Evolutionary conservation across 1,140 invertebrate genomes (phyloP), one percentile per base, ranked within the genome.

Genomic region (Macrotrachela quadricornifera): DNA sequence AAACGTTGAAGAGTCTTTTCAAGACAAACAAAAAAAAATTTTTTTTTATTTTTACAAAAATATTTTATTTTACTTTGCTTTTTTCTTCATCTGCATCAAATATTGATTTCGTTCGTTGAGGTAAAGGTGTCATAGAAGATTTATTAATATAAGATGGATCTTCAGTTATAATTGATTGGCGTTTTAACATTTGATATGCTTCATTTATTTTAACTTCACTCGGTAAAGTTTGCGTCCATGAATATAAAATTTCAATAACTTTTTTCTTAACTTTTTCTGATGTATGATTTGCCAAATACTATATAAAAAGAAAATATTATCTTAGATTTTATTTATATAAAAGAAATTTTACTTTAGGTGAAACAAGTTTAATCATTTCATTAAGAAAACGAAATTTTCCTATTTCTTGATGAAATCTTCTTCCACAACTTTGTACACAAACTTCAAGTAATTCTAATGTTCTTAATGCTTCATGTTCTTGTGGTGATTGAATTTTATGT

Each of bases 351-450:
- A 73, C 72, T 61, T 95, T 95, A 16, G 88, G 87, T 0, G 88
- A 94, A 3, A 96, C 82, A 36, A 96, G 71, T 67, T 90, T 86
- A 49, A 96, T 94, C 70, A 96, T 79, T 73, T 95, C 87, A 73
- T 97, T 96, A 4, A 97, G 73, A 67, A 96, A 95, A 47, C 71
- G 74, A 70, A 92, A 95, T 71, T 94, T 94, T 50, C 84, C 85
- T 52, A 94, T 78, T 77, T 95, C 88, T 46, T 80, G 76, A 63
- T 84, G 83, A 67, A 95, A 91, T 57, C 73, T 67, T 21, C 73
- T 65, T 12, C 85, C 86, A 71, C 86, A 85, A 58, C 78, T 77
- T 55, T 79, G 80, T 75, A 90, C 87, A 68, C 85, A 86, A 49
- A 78, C 78, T 63, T 95, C 85, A 49, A 94, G 61, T 59, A 85